Evolutionary conservation across 2,888 invertebrate genomes (phyloP), one percentile per base, ranked within the genome.

Genomic region (Gerris lacustris): DNA sequence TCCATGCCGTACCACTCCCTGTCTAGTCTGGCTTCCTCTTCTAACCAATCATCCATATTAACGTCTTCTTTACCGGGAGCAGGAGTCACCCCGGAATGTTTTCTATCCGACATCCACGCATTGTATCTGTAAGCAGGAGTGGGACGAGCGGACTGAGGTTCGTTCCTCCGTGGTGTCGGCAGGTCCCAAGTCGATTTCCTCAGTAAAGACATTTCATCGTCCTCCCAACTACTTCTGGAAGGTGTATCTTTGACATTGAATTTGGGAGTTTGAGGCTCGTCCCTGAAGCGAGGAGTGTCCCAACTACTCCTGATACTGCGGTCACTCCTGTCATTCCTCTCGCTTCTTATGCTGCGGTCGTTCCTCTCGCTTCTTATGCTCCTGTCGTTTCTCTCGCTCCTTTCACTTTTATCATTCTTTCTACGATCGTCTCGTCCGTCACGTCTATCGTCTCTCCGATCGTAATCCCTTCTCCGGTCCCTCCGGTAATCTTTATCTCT

Each of bases 1-100:
- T 95, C 97, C 83, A 96, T 88, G 74, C 89, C 90, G 79, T 98
- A 98, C 98, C 99, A 99, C 77, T 96, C 96, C 70, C 99, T 84
- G 79, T 99, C 98, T 5, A 96, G 81, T 75, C 93, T 86, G 76
- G 88, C 88, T 79, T 96, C 93, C 73, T 96, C 95, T 77, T 92
- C 91, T 79, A 94, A 91, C 95, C 95, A 96, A 67, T 90, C 83
- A 17, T 89, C 87, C 63, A 64, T 18, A 64, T 31, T 6, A 5
- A 64, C 18, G 9, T 17, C 9, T 88, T 86, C 64, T 18, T 31
- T 31, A 9, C 31, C 64, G 11, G n/a, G 15, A 64, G 17, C 64
- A 6, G 88, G 89, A 0, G 88, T 89, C 18, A 87, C 86, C 0
- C 88, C 88, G 2, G 86, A 85, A 67, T 82, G 82, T 77, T 85